Evolutionary conservation across 2,797 vertebrate genomes (phyloP), one percentile per base, ranked within the genome.

Genomic region (Lophius americanus): DNA sequence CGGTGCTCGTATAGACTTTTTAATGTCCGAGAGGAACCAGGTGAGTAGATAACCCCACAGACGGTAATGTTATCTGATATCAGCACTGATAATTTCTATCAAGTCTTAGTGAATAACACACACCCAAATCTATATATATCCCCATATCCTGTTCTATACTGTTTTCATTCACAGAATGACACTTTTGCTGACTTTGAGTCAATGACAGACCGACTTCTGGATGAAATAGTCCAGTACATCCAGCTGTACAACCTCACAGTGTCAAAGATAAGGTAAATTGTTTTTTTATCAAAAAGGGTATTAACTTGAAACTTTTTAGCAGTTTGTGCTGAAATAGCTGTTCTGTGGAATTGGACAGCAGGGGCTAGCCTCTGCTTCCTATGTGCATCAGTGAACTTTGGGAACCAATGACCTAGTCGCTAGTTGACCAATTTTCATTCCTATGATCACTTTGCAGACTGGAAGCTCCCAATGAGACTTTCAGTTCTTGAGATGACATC

Each of bases 11-110:
- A 96, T 97, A 88, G 98, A 99, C 85, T 99, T 99, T 87, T 93
- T 99, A 37, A 99, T 99, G 98, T 99, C 98, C 10, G 98, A 99
- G 84, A 96, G 98, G 79, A 99, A 99, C 91, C 98, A 99, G 96
- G 98, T 93, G 78, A 82, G 60, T 58, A 9, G 11, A 71, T 55
- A 23, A 62, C 14, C 42, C 7, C n/a, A 46, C 13, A 41, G 9
- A 56, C 35, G n/a, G 4, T 61, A 2, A 9, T 48, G 4, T 41
- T 9, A 0, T 32, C 14, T 55, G 13, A 37, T 53, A 33, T 39
- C 2, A 14, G 48, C 12, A 23, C 14, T 3, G 32, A 33, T 38
- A 7, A 39, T 32, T 32, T 68, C 0, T 33, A 10, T 38, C 4
- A n/a, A 1, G 11, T 39, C 3, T 33, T 13, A 7, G 7, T 61